Evolutionary conservation across 2,888 invertebrate species (phyloP).

Genomic region (Chouioia cunea): DNA sequence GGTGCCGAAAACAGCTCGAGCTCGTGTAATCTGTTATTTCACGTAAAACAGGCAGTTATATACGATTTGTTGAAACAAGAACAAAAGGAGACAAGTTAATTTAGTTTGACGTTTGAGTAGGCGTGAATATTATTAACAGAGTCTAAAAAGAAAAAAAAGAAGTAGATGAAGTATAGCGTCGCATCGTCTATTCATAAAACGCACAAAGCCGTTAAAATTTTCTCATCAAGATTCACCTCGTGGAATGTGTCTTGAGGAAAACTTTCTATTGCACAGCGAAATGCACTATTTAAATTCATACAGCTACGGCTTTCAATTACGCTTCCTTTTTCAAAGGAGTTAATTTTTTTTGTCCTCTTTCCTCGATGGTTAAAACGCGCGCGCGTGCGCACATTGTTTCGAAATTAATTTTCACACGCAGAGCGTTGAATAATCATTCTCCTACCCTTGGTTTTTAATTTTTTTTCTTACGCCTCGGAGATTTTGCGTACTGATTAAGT

Average conservation of each 20-base stretch:
- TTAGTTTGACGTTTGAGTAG: constrained; percentile 9
- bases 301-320: constrained; percentile 16
- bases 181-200: no score
- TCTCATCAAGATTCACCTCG: neutral
- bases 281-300: constrained; percentile 18
- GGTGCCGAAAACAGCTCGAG: no score
- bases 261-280: neutral
- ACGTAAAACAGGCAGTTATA: no score
- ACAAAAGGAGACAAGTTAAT: neutral
- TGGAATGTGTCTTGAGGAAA: constrained; percentile 8
- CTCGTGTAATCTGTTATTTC: no score
- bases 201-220: no score
- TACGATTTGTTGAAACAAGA: no score
- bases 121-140: constrained; percentile 16
- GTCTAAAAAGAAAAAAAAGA: no score
- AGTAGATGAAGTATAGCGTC: no score
- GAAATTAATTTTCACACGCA: constrained; percentile 26
- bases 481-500: constrained; percentile 17
- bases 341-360: neutral
- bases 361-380: neutral
- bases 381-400: constrained; percentile 9
- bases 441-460: neutral
- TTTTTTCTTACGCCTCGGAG: neutral
- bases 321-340: neutral
- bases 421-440: constrained; percentile 21